Percentiles rank a stretch among this genome's conserved stretches.
phyloP scores from a whole-genome alignment of 2,888 invertebrate species.

The Scaptomyza polygonia region DNA sequence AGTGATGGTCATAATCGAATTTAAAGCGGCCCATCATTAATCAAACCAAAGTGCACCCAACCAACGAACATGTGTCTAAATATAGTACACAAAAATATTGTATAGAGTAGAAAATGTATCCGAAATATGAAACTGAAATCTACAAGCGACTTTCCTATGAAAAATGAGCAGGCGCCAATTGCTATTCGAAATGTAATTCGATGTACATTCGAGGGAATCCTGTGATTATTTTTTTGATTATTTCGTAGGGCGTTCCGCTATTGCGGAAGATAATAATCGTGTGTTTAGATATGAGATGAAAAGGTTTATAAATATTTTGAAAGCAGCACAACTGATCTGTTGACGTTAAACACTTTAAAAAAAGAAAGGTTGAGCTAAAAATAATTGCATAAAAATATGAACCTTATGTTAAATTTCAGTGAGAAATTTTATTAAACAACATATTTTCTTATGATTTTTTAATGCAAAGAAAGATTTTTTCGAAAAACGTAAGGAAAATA shows the following conservation, averaged over 20 bases:
- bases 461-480: no score
- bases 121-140: slow-evolving; percentile 12
- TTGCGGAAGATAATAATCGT: slow-evolving; percentile 35
- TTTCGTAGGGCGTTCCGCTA: slow-evolving; percentile 43
- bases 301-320: slow-evolving; percentile 82
- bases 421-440: no score
- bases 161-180: slow-evolving; percentile 76
- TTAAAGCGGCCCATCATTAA: slow-evolving; percentile 66
- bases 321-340: slow-evolving; percentile 66
- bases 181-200: slow-evolving; percentile 50
- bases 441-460: no score
- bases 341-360: not conserved
- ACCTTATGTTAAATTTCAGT: not conserved
- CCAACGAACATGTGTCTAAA: not conserved
- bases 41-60: slow-evolving; percentile 51
- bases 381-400: not conserved
- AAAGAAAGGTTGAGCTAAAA: not conserved
- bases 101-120: not conserved
- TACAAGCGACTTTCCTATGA: slow-evolving; percentile 46
- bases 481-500: no score
- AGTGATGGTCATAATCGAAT: slow-evolving; percentile 68
- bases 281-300: slow-evolving; percentile 65
- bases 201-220: slow-evolving; percentile 40
- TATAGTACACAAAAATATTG: slow-evolving; percentile 23
- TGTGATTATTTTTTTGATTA: slow-evolving; percentile 56